Conservation (phyloP, 2,797 vertebrate genomes). For the Anabas testudineus region DNA sequence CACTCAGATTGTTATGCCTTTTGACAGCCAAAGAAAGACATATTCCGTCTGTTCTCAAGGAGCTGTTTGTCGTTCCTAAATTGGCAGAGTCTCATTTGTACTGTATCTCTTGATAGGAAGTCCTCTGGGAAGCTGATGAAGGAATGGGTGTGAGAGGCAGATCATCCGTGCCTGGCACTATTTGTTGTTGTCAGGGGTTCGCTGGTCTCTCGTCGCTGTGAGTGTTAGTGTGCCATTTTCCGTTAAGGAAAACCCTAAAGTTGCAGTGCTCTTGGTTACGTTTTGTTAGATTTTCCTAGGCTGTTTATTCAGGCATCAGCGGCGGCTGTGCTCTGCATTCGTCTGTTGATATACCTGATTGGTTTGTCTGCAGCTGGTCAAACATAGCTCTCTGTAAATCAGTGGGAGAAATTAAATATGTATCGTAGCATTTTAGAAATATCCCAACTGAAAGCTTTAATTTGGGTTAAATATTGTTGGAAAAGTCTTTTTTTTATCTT, state of each 20-base stretch:
- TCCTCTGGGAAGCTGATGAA: slow-evolving; percentile 53
- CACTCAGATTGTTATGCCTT: slow-evolving; percentile 53
- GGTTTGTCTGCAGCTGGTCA: slow-evolving; percentile 36
- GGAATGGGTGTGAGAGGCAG: slow-evolving; percentile 46
- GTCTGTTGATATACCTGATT: slow-evolving; percentile 56
- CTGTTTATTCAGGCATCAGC: slow-evolving; percentile 63
- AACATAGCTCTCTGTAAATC: slow-evolving; percentile 43
- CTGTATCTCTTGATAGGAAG: slow-evolving; percentile 53
- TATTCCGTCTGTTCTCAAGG: slow-evolving; percentile 55
- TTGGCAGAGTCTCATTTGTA: slow-evolving; percentile 50
- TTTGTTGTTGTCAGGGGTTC: slow-evolving; percentile 60
- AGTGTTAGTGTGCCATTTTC: slow-evolving; percentile 43
- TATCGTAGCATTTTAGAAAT: slow-evolving; percentile 11
- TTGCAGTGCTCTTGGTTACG: slow-evolving; percentile 28
- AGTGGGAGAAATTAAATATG: slow-evolving; percentile 14
- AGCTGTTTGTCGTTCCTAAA: slow-evolving; percentile 59
- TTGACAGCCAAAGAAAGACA: slow-evolving; percentile 60
- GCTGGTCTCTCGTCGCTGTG: slow-evolving; percentile 39
- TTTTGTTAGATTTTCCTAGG: slow-evolving; percentile 49
- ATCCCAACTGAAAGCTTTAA: slow-evolving; percentile 1
- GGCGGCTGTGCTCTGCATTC: slow-evolving; percentile 59
- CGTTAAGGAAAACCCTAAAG: slow-evolving; percentile 42
- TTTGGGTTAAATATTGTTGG: neutral
- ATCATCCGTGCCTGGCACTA: slow-evolving; percentile 56
- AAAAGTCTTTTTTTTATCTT: neutral